phyloP scores from a whole-genome alignment of 2,888 invertebrate species.

The Ophion obscuratus region DNA sequence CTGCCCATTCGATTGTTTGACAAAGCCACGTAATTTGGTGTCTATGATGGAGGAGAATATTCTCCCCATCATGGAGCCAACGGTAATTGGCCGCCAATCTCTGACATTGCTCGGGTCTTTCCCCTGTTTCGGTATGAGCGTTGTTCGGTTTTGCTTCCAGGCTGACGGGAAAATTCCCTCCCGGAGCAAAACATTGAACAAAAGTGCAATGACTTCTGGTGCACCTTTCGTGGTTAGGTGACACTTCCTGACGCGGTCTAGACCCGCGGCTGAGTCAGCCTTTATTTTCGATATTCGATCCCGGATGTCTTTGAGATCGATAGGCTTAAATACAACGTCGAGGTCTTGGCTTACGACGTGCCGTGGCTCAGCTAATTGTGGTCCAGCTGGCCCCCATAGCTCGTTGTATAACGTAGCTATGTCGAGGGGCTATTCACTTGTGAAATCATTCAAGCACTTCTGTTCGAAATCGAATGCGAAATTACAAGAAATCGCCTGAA shows the following conservation, averaged over 20 bases:
- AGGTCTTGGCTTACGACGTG: not conserved
- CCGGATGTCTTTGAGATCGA: not conserved
- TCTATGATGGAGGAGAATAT: constrained; percentile 75
- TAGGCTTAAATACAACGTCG: not conserved
- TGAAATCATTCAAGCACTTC: no score
- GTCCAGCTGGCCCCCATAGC: constrained; percentile 72
- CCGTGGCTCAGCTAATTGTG: not conserved
- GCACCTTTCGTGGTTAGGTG: not conserved
- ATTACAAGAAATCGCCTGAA: no score
- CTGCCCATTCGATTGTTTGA: constrained; percentile 72
- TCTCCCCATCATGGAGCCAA: constrained; percentile 74
- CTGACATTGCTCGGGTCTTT: constrained; percentile 71
- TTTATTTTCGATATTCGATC: not conserved
- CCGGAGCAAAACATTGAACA: constrained; percentile 3
- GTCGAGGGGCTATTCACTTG: no score
- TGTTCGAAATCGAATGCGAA: no score
- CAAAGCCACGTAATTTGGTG: constrained; percentile 66
- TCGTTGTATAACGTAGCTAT: constrained; percentile 69
- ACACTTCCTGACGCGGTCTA: not conserved
- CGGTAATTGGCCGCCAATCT: constrained; percentile 78
- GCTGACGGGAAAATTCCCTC: not conserved
- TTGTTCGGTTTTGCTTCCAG: not conserved
- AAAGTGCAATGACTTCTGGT: not conserved
- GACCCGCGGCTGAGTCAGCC: not conserved
- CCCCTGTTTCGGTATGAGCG: constrained; percentile 75